phyloP scores from a whole-genome alignment of 1,140 invertebrate species.

The Metaphire vulgaris region DNA sequence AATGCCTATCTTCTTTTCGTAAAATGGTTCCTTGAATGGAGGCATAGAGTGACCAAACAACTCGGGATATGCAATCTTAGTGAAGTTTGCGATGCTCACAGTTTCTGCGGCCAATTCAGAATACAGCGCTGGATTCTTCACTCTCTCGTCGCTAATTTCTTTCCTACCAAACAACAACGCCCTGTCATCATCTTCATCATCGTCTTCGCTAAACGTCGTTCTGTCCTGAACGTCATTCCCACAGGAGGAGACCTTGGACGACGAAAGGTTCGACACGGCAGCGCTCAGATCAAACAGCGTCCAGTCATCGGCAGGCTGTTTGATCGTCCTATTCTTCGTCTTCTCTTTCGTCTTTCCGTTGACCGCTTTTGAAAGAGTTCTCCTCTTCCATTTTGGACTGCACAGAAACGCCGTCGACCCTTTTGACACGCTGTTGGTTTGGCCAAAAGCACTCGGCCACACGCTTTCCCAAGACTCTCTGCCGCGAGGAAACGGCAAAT shows the following conservation, averaged over 20 bases:
- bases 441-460: too few species aligned
- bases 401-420: background rate
- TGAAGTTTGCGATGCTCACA: conserved; percentile 42
- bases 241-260: background rate
- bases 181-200: background rate
- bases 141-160: background rate
- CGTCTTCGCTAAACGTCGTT: background rate
- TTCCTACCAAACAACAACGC: background rate
- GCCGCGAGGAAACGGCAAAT: too few species aligned
- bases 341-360: background rate
- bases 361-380: background rate
- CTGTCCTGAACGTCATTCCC: too few species aligned
- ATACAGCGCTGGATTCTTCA: conserved; percentile 33
- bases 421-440: too few species aligned
- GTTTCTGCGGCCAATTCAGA: conserved; percentile 38
- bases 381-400: background rate
- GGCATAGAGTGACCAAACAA: conserved; percentile 39
- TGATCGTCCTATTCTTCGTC: background rate
- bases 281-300: background rate
- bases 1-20: conserved; percentile 46
- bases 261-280: background rate
- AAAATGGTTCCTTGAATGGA: conserved; percentile 37
- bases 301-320: background rate
- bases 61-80: conserved; percentile 50
- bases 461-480: too few species aligned